Percentiles rank a stretch among this genome's conserved stretches.
phyloP scores from a whole-genome alignment of 2,113 vertebrate genomes.

The Ciconia stormi region DNA sequence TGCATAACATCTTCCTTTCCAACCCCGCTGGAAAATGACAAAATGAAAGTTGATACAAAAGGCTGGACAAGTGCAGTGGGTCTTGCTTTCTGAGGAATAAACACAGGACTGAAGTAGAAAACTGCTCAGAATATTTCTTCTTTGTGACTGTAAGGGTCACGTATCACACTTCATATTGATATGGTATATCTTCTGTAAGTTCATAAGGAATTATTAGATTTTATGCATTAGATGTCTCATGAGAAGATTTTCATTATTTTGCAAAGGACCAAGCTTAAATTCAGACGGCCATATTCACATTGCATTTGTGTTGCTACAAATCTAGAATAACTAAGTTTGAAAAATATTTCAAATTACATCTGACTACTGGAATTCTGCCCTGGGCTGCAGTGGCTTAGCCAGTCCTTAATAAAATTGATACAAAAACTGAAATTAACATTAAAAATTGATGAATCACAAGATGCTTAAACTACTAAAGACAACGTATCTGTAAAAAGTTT shows the following conservation, averaged over 20 bases:
- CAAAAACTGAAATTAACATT: not conserved
- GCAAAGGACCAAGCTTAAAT: not conserved
- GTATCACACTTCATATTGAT: not conserved
- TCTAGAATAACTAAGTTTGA: not conserved
- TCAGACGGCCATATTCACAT: not conserved
- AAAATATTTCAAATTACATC: not conserved
- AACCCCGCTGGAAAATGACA: not conserved
- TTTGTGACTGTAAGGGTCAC: not conserved
- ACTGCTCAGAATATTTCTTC: not conserved
- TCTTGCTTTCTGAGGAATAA: not conserved
- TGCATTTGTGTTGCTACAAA: not conserved
- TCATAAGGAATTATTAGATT: not conserved
- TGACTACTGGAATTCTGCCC: not conserved
- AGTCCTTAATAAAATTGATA: not conserved
- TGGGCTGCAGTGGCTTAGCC: not conserved
- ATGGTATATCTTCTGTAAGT: not conserved
- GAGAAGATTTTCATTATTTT: not conserved
- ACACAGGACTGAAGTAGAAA: not conserved
- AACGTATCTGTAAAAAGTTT: not conserved
- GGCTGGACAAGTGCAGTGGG: not conserved
- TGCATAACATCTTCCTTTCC: not conserved
- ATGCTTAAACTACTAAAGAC: not conserved
- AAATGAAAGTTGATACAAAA: not conserved
- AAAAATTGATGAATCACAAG: not conserved
- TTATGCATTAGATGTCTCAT: not conserved